Evolutionary conservation across 2,888 invertebrate species (phyloP), one percentile per base, ranked within the genome.

Genomic region (Hypolimnas misippus): DNA sequence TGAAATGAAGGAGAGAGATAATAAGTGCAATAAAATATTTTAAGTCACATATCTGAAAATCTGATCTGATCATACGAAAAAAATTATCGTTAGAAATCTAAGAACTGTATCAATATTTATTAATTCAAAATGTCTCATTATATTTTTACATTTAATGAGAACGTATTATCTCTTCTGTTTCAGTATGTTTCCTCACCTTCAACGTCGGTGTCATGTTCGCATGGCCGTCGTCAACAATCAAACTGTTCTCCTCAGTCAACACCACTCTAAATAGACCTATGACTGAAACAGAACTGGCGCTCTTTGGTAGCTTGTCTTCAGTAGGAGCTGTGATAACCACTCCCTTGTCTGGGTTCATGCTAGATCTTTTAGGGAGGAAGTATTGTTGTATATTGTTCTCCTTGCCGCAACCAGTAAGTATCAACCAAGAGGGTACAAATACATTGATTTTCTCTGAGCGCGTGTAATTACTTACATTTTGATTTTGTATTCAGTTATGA

Each of bases 191-290:
- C 63, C 75, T 82, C 16, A 79, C 82, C 57, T 40, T 79, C 17
- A 80, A 77, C 14, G 73, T 85, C 66, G 83, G 86, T 0, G 54
- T 87, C 1, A 76, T 82, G 62, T 80, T 76, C 63, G 75, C 84
- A 0, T 89, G 87, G 87, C 88, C 88, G 0, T 87, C 87, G 0
- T 82, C 85, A 0, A 85, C 83, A 0, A 68, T 85, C 0, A 74
- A 76, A 0, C 73, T 85, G 10, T 89, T 88, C 71, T 73, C 73
- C 29, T 79, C 82, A 0, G 57, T 64, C 8, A 75, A 77, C 67
- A 81, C 79, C 1, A 76, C 79, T 0, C 71, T 82, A 0, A 57
- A 74, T 44, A 65, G 80, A 44, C 72, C 75, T 0, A 80, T 81
- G 79, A 70, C 68, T 0, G 74, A 79, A 4, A 73, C 72, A 0